Percentiles rank a stretch among this genome's conserved stretches.
Conservation (phyloP, 2,113 vertebrate species). For the Gila orcuttii region DNA sequence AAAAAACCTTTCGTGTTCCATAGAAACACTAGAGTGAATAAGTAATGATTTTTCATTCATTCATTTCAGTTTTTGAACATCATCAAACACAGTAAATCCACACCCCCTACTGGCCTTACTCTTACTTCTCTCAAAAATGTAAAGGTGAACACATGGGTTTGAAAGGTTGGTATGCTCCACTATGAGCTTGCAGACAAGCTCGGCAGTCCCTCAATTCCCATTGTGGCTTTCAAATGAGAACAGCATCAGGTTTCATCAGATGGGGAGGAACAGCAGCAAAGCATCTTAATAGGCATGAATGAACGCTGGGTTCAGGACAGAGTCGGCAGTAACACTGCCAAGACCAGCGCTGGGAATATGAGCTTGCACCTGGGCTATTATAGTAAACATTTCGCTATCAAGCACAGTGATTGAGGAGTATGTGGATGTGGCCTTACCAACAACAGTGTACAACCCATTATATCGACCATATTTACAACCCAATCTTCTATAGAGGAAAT, state of each 20-base stretch:
- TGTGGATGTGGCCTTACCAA: conserved; percentile 25
- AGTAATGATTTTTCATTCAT: not conserved
- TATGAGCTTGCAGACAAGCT: conserved; percentile 9
- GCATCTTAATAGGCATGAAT: conserved; percentile 42
- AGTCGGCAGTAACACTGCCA: conserved; percentile 34
- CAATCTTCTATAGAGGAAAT: not conserved
- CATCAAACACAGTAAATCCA: not conserved
- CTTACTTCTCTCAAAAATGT: not conserved
- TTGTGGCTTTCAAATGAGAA: conserved; percentile 20
- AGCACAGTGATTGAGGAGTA: conserved; percentile 7
- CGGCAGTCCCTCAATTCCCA: not conserved
- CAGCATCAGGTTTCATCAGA: conserved; percentile 48
- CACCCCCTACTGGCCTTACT: conserved; percentile 12
- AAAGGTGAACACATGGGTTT: not conserved
- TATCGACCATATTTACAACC: not conserved
- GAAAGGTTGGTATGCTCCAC: not conserved
- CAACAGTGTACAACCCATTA: not conserved
- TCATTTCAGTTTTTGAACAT: not conserved
- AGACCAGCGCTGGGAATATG: conserved; percentile 42
- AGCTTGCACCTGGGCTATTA: conserved; percentile 47
- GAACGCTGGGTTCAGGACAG: conserved; percentile 46
- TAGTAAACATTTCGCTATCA: conserved; percentile 36
- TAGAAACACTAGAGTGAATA: not conserved
- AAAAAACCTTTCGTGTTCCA: not conserved
- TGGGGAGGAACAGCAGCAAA: conserved; percentile 22